Conservation (phyloP, 2,888 invertebrate genomes). For the Ariolimax columbianus region DNA sequence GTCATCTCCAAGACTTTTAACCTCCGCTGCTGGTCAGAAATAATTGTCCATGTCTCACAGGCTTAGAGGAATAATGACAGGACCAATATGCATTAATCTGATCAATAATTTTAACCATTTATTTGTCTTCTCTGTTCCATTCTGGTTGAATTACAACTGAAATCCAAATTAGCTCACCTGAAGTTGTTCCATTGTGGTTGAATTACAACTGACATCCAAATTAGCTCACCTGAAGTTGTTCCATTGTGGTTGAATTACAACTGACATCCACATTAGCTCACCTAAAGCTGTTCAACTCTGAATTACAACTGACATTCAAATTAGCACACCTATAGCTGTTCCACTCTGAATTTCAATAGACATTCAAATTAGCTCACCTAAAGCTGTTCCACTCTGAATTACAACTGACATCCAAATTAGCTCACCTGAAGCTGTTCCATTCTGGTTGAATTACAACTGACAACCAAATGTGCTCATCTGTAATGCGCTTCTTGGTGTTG, state of each 20-base stretch:
- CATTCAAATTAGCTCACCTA: not conserved
- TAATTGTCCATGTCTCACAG: too few relatives aligned
- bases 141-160: conserved; percentile 79
- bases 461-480: conserved; percentile 80
- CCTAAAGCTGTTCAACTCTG: conserved; percentile 76
- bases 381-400: not conserved
- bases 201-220: conserved; percentile 79
- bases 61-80: too few relatives aligned
- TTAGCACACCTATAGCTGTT: too few relatives aligned
- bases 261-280: conserved; percentile 80
- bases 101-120: too few relatives aligned
- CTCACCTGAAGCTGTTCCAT: conserved; percentile 76
- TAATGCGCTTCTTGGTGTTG: conserved; percentile 73
- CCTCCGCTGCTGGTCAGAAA: too few relatives aligned
- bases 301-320: too few relatives aligned
- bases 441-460: conserved; percentile 79
- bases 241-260: conserved; percentile 74
- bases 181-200: conserved; percentile 73
- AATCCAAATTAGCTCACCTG: conserved; percentile 80
- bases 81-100: too few relatives aligned
- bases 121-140: too few relatives aligned
- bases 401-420: not conserved
- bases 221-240: conserved; percentile 78
- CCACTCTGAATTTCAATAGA: too few relatives aligned
- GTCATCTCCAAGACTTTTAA: too few relatives aligned